A percentile compares a stretch with the other conserved stretches of the same genome.
Conservation (phyloP, 2,888 invertebrate genomes). For the Torymus auratus region DNA sequence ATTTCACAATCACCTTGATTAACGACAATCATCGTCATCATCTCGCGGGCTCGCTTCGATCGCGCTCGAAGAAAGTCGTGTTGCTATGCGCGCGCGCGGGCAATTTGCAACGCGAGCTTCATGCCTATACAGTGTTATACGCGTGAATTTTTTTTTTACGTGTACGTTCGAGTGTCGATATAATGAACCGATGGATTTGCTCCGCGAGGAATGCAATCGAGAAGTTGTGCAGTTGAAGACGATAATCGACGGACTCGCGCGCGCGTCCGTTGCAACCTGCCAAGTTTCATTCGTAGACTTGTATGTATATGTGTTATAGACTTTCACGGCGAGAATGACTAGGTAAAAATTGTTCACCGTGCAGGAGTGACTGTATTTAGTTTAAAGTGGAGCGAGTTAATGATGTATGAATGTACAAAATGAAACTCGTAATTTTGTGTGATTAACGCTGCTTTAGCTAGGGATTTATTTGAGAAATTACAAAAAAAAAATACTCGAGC, state of each 20-base stretch:
- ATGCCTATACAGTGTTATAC: too few species aligned
- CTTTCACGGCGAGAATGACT: too few species aligned
- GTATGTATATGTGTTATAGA: too few species aligned
- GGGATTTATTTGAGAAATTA: too few species aligned
- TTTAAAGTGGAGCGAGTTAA: neutral
- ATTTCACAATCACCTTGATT: slow-evolving; percentile 59
- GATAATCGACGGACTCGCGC: neutral
- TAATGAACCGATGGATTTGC: slow-evolving; percentile 34
- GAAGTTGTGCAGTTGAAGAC: slow-evolving; percentile 14
- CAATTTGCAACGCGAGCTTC: slow-evolving; percentile 16
- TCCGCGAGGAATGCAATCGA: slow-evolving; percentile 41
- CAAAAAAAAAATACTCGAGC: too few species aligned
- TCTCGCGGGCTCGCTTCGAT: neutral
- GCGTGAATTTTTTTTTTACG: neutral
- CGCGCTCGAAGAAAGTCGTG: slow-evolving; percentile 30
- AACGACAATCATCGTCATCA: slow-evolving; percentile 56
- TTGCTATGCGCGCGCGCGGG: neutral
- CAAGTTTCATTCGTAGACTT: too few species aligned
- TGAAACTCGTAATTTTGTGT: too few species aligned
- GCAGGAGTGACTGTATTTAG: neutral
- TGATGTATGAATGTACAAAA: neutral
- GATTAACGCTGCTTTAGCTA: too few species aligned
- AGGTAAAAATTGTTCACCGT: too few species aligned
- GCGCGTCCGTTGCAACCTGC: too few species aligned
- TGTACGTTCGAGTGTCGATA: neutral